phyloP scores from a whole-genome alignment of 2,888 invertebrate genomes.

The Ichneumoninae sp. region DNA sequence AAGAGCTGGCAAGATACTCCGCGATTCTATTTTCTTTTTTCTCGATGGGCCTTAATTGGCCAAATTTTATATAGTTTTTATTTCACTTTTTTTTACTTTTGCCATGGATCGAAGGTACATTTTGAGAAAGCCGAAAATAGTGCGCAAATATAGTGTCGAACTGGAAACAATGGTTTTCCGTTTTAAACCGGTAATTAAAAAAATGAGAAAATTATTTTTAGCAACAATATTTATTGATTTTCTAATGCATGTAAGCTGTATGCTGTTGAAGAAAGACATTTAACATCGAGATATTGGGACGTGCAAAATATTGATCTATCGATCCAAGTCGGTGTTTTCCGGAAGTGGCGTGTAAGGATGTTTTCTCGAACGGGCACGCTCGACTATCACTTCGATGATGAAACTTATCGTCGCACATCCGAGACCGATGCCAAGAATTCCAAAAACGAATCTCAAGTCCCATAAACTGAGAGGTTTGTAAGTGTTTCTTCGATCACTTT shows the following conservation, averaged over 20 bases:
- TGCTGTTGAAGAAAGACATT: too few species aligned
- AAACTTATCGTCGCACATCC: constrained; percentile 4
- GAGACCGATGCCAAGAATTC: constrained; percentile 5
- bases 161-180: too few species aligned
- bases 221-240: too few species aligned
- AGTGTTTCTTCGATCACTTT: background rate
- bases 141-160: background rate
- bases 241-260: too few species aligned
- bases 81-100: background rate
- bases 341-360: background rate
- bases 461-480: background rate
- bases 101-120: background rate
- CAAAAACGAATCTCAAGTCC: constrained; percentile 11
- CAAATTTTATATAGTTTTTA: background rate
- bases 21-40: constrained; percentile 2
- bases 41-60: background rate
- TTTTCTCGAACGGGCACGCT: background rate
- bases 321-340: too few species aligned
- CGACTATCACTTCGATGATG: background rate
- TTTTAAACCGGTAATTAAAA: too few species aligned
- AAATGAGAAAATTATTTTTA: too few species aligned
- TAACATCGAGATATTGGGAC: background rate
- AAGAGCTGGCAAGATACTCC: constrained; percentile 13
- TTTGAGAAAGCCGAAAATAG: background rate
- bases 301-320: too few species aligned